phyloP scores from a whole-genome alignment of 1,140 invertebrate species.

The Psix sp. region DNA sequence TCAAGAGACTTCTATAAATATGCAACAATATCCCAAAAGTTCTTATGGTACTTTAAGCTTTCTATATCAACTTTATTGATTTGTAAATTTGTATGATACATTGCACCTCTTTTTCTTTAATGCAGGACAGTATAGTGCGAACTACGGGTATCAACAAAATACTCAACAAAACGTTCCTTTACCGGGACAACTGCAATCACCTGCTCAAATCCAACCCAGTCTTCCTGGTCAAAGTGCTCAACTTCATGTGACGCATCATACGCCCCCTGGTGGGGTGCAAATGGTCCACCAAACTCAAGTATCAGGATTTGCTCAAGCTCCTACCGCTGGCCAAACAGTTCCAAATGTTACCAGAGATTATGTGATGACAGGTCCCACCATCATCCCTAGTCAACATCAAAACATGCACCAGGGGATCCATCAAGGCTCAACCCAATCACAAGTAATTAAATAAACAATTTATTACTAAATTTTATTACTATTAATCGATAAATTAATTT shows the following conservation, averaged over 20 bases:
- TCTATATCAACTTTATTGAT: background rate
- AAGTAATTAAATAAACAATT: constrained; percentile 51
- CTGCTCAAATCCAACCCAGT: constrained; percentile 67
- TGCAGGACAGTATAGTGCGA: constrained; percentile 68
- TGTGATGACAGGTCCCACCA: constrained; percentile 63
- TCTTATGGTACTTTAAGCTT: constrained; percentile 63
- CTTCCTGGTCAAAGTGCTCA: constrained; percentile 73
- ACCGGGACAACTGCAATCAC: constrained; percentile 70
- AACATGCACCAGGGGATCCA: constrained; percentile 64
- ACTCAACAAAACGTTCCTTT: constrained; percentile 68
- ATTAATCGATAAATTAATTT: no score
- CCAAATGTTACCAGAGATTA: constrained; percentile 67
- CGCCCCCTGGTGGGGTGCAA: constrained; percentile 71
- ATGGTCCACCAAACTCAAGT: constrained; percentile 74
- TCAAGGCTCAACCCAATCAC: constrained; percentile 57
- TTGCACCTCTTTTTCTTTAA: constrained; percentile 6
- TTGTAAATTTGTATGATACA: background rate
- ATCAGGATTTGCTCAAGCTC: constrained; percentile 64
- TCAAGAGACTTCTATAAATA: constrained; percentile 68
- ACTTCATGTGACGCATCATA: constrained; percentile 73
- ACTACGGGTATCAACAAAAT: constrained; percentile 68
- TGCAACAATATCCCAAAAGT: constrained; percentile 74
- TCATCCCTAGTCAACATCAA: constrained; percentile 59
- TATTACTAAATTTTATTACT: no score
- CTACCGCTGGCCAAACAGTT: constrained; percentile 61